Evolutionary conservation across 2,888 invertebrate species (phyloP).

Genomic region (Acrobasis repandana): DNA sequence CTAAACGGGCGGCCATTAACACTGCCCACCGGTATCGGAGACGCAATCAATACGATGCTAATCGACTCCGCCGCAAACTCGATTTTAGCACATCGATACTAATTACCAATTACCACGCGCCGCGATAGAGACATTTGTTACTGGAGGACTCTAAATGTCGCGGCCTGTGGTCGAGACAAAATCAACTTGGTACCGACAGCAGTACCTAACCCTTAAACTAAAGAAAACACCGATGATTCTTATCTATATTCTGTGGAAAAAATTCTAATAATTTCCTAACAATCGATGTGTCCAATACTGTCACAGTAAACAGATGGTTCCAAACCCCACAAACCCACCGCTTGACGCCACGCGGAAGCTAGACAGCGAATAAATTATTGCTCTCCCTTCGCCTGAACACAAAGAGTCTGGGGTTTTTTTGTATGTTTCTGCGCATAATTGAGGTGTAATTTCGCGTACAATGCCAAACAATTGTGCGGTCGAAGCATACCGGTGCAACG

Average conservation of each 20-base stretch:
- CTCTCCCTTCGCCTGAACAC: conserved; percentile 58
- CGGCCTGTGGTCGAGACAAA: not conserved
- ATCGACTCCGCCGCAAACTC: conserved; percentile 60
- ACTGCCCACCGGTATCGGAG: conserved; percentile 63
- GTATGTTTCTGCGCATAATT: conserved; percentile 63
- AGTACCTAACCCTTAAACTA: not conserved
- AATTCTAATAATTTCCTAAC: conserved; percentile 4
- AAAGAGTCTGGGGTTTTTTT: conserved; percentile 60
- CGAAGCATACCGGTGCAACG: conserved; percentile 53
- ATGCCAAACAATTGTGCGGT: conserved; percentile 54
- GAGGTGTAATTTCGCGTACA: conserved; percentile 71
- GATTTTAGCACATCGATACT: conserved; percentile 74
- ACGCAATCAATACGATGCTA: conserved; percentile 66
- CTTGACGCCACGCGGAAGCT: conserved; percentile 63
- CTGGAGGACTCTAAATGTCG: not conserved
- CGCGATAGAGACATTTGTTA: conserved; percentile 51
- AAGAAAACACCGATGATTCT: not conserved
- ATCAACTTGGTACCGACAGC: not conserved
- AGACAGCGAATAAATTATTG: conserved; percentile 65
- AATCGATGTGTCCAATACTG: conserved; percentile 15
- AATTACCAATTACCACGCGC: conserved; percentile 68
- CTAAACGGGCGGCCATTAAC: conserved; percentile 68
- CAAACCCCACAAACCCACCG: conserved; percentile 46
- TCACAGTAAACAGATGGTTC: conserved; percentile 44
- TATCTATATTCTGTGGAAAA: conserved; percentile 17